A percentile compares a stretch with the other conserved stretches of the same genome.
Evolutionary conservation across 2,797 vertebrate species (phyloP).

Genomic region (Dryobates pubescens): DNA sequence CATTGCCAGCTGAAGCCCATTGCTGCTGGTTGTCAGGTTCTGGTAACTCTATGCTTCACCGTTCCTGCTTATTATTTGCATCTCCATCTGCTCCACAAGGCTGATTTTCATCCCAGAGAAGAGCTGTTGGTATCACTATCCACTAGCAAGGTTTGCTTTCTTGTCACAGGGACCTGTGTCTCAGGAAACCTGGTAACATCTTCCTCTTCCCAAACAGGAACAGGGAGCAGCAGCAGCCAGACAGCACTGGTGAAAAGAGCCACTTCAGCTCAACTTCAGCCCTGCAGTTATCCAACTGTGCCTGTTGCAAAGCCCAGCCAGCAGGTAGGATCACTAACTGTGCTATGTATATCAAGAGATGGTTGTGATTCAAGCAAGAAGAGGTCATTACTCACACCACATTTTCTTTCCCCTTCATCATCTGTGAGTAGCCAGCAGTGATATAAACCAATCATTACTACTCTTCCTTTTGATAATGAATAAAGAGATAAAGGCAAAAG

Average conservation of each 20-base stretch:
- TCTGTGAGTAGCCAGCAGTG: background rate
- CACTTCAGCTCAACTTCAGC: background rate
- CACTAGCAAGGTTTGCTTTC: background rate
- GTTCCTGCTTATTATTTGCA: slow-evolving; percentile 40
- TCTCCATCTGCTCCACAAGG: background rate
- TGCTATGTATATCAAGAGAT: background rate
- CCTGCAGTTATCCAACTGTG: background rate
- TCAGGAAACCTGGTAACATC: background rate
- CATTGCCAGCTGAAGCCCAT: background rate
- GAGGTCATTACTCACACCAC: background rate
- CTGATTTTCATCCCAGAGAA: slow-evolving; percentile 16
- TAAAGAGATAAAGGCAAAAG: background rate
- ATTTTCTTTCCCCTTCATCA: background rate
- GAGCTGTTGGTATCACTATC: background rate
- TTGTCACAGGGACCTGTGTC: background rate
- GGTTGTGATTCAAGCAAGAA: background rate
- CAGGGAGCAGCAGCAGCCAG: background rate
- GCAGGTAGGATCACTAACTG: slow-evolving; percentile 45
- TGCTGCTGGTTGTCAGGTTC: background rate
- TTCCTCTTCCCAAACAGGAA: background rate
- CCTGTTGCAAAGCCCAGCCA: background rate
- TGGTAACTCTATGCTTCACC: background rate
- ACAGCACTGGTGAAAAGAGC: background rate
- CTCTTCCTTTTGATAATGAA: background rate
- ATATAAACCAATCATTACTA: background rate